phyloP scores from a whole-genome alignment of 2,888 invertebrate genomes.

The Scaptomyza cyrtandrae region DNA sequence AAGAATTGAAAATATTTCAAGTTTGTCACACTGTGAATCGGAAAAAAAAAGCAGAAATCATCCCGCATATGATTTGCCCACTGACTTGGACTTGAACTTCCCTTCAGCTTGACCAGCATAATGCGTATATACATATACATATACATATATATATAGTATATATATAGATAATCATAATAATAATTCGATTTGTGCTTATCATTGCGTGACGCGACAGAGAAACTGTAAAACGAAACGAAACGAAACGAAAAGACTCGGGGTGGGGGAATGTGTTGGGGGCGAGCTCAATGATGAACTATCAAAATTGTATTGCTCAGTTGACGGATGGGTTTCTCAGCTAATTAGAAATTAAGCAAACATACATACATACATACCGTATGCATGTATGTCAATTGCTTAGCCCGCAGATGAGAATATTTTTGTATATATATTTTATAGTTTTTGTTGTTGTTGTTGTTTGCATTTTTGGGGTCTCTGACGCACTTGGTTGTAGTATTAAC shows the following conservation, averaged over 20 bases:
- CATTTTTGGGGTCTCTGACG: conserved; percentile 26
- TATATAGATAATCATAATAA: conserved; percentile 51
- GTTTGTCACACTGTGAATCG: conserved; percentile 35
- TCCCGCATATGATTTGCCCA: conserved; percentile 39
- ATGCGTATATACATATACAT: conserved; percentile 4
- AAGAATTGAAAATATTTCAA: conserved; percentile 2
- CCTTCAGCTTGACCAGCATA: conserved; percentile 58
- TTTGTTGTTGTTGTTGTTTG: neutral
- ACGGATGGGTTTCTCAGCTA: conserved; percentile 58
- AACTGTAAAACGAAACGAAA: conserved; percentile 8
- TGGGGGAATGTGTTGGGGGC: conserved; percentile 29
- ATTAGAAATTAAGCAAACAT: conserved; percentile 52
- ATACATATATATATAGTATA: conserved; percentile 2
- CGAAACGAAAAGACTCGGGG: neutral
- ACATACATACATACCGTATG: neutral
- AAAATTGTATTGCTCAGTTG: conserved; percentile 53
- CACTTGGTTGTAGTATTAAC: conserved; percentile 30
- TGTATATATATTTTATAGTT: neutral
- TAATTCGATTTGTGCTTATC: conserved; percentile 75
- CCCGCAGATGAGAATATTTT: conserved; percentile 36
- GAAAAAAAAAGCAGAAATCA: conserved; percentile 3
- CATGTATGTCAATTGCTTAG: conserved; percentile 10
- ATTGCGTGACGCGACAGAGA: conserved; percentile 62
- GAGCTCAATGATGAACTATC: conserved; percentile 55
- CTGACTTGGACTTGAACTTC: conserved; percentile 16